Conservation (phyloP, 2,113 vertebrate genomes). For the Lepisosteus osseus region DNA sequence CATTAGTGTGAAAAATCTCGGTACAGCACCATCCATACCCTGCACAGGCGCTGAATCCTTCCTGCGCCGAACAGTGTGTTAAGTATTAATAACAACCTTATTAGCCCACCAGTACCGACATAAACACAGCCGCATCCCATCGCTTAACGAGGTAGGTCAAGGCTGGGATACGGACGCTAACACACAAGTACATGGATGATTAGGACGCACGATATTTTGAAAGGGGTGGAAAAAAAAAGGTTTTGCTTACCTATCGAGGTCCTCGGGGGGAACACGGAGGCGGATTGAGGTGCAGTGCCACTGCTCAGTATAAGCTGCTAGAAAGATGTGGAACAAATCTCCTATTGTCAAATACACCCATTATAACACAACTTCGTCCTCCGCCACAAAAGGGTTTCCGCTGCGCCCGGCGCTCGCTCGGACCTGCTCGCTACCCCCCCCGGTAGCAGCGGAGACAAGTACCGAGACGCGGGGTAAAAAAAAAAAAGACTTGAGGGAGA, state of each 20-base stretch:
- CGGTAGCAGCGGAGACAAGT: slow-evolving; percentile 18
- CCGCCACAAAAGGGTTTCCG: slow-evolving; percentile 33
- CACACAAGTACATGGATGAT: too few relatives aligned
- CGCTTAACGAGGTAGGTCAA: background rate
- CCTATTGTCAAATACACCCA: slow-evolving; percentile 56
- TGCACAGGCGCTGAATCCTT: too few relatives aligned
- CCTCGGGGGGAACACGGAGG: slow-evolving; percentile 23
- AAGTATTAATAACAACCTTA: too few relatives aligned
- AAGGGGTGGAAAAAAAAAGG: background rate
- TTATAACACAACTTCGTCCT: slow-evolving; percentile 48
- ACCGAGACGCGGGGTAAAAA: background rate
- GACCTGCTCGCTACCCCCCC: slow-evolving; percentile 28
- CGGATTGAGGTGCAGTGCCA: slow-evolving; percentile 35
- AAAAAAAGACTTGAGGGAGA: background rate
- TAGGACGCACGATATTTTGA: background rate
- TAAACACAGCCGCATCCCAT: background rate
- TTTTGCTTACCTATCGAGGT: slow-evolving; percentile 56
- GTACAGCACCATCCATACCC: too few relatives aligned
- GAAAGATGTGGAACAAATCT: slow-evolving; percentile 43
- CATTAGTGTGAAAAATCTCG: too few relatives aligned
- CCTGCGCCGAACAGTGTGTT: too few relatives aligned
- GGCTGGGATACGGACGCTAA: background rate
- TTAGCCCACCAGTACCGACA: too few relatives aligned
- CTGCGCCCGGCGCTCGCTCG: slow-evolving; percentile 18
- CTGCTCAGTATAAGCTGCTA: slow-evolving; percentile 51